Evolutionary conservation across 2,888 invertebrate genomes (phyloP).

Genomic region (Protula sp.): DNA sequence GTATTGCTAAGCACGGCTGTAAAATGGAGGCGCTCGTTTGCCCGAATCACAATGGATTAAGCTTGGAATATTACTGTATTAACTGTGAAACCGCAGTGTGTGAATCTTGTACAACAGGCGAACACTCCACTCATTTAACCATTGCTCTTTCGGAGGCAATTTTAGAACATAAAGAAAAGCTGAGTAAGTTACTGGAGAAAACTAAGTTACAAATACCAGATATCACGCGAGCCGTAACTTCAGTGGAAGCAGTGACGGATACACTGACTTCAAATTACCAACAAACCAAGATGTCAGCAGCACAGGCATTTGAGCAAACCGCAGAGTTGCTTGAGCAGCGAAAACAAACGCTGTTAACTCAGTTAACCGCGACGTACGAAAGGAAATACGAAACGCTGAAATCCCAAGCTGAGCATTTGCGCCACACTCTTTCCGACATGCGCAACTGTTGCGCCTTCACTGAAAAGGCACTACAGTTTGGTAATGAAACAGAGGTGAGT

Average conservation of each 20-base stretch:
- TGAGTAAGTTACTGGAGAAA: slow-evolving; percentile 41
- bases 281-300: slow-evolving; percentile 40
- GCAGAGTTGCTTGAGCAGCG: slow-evolving; percentile 42
- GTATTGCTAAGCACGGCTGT: slow-evolving; percentile 14
- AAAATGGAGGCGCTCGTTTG: slow-evolving; percentile 33
- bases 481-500: slow-evolving; percentile 56
- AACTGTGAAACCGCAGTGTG: slow-evolving; percentile 58
- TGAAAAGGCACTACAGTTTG: slow-evolving; percentile 55
- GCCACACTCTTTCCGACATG: slow-evolving; percentile 51
- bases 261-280: slow-evolving; percentile 28
- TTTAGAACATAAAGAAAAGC: slow-evolving; percentile 48
- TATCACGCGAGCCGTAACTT: slow-evolving; percentile 42
- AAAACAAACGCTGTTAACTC: slow-evolving; percentile 41
- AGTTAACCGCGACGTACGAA: slow-evolving; percentile 43
- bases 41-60: slow-evolving; percentile 48
- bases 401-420: slow-evolving; percentile 49
- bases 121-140: slow-evolving; percentile 56
- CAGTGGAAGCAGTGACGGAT: slow-evolving; percentile 38
- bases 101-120: slow-evolving; percentile 55
- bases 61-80: slow-evolving; percentile 54
- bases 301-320: slow-evolving; percentile 47
- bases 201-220: slow-evolving; percentile 47
- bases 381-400: slow-evolving; percentile 47
- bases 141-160: slow-evolving; percentile 54
- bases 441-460: slow-evolving; percentile 55